Base-by-base conservation (phyloP, 2,797 vertebrate species). In the Selene dorsalis region DNA sequence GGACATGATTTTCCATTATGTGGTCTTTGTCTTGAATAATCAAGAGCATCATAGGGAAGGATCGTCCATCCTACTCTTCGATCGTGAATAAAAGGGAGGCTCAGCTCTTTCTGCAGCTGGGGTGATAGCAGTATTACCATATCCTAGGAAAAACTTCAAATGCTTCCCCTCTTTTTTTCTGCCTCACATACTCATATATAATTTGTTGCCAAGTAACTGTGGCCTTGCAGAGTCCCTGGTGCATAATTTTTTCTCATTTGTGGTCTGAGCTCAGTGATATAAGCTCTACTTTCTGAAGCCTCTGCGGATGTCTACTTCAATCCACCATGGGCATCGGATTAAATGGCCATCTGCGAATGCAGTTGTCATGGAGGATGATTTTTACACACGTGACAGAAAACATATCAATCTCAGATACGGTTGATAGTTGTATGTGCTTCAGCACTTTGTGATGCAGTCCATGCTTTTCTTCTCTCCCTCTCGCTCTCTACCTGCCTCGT, bases 151-250 rank as follows among this genome's bases (percentile, higher is more conserved):
- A 57, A 75, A 75, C 58, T 71, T 82, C 41, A 80, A 84, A 84
- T 60, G 60, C 18, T 38, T 35, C 32, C 39, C 58, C 9, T 3
- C 35, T 24, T 65, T 50, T 62, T 62, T 57, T 57, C 63, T 52
- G 56, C 22, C 22, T 32, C n/a, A 20, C 59, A 41, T 28, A 43
- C 47, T 60, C 28, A 22, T 38, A 59, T 57, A 72, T 62, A 66
- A 84, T 73, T 64, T 62, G 76, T 79, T 84, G 71, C 84, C 60
- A 83, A 70, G 77, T 73, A 85, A 86, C 66, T 11, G 2, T n/a
- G 53, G 68, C 68, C 73, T 63, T 70, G 64, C 60, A 76, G 58
- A 59, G 61, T 72, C 74, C 56, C 65, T 9, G 17, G 41, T 64
- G 65, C 69, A 73, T 79, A 59, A 77, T 79, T 71, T 75, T 56